Conservation (phyloP, 1,140 invertebrate species). For the Bombus impatiens region DNA sequence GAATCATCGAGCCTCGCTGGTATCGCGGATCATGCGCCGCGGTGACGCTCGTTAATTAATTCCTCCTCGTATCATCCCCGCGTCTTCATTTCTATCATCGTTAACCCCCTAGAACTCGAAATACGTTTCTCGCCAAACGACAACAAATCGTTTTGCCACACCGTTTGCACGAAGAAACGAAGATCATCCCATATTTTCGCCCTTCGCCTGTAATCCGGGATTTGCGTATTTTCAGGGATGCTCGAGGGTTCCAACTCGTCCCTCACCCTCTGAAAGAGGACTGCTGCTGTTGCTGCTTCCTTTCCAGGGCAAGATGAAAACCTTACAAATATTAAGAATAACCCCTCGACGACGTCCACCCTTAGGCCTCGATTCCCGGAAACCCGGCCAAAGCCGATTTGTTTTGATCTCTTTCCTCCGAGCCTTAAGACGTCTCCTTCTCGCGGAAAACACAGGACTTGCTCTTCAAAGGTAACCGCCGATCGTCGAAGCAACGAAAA, state of each 20-base stretch:
- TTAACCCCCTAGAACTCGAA: not conserved
- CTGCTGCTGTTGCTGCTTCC: slow-evolving; percentile 15
- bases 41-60: slow-evolving; percentile 4
- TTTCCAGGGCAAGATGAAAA: slow-evolving; percentile 68
- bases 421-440: slow-evolving; percentile 60
- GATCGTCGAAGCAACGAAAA: slow-evolving; percentile 52
- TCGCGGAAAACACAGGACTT: slow-evolving; percentile 37
- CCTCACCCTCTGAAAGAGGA: not conserved
- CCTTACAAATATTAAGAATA: slow-evolving; percentile 79
- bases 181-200: slow-evolving; percentile 68
- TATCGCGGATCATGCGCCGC: not conserved
- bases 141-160: slow-evolving; percentile 4
- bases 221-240: slow-evolving; percentile 67
- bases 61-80: not conserved
- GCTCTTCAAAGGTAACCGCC: slow-evolving; percentile 38
- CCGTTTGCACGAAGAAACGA: not conserved
- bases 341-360: slow-evolving; percentile 63
- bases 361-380: slow-evolving; percentile 50
- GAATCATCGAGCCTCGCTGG: slow-evolving; percentile 12
- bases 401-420: slow-evolving; percentile 71
- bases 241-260: slow-evolving; percentile 45
- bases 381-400: slow-evolving; percentile 76
- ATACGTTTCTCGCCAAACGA: not conserved
- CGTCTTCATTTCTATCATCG: not conserved
- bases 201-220: slow-evolving; percentile 66